A percentile compares a stretch with the other conserved stretches of the same genome.
phyloP scores from a whole-genome alignment of 2,797 vertebrate species.

The Threskiornis aethiopicus region DNA sequence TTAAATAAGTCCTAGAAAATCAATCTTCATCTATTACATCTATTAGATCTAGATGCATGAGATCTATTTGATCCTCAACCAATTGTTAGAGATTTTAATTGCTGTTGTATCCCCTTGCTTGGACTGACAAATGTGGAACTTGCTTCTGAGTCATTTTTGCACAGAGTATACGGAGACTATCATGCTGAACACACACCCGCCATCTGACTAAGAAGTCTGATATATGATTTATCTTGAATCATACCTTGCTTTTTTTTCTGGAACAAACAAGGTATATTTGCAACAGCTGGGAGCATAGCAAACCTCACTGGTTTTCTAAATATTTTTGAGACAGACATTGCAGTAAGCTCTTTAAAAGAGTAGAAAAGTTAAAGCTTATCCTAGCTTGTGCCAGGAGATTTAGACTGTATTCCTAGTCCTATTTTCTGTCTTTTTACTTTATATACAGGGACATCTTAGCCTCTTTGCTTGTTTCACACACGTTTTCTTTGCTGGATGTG shows the following conservation, averaged over 20 bases:
- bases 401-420: background rate
- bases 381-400: background rate
- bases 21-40: background rate
- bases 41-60: background rate
- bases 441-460: background rate
- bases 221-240: constrained; percentile 11
- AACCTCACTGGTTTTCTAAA: background rate
- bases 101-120: background rate
- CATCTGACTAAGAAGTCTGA: background rate
- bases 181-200: background rate
- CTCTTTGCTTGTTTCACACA: background rate
- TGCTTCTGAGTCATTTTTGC: background rate
- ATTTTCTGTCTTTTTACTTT: background rate
- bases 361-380: background rate
- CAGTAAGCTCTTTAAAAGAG: background rate
- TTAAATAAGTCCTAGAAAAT: background rate
- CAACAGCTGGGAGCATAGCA: background rate
- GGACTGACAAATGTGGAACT: background rate
- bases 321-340: background rate
- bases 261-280: background rate
- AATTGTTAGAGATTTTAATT: background rate
- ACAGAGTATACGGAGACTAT: background rate
- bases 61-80: background rate
- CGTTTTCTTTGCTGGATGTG: background rate
- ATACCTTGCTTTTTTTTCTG: background rate